phyloP scores from a whole-genome alignment of 1,140 invertebrate species.

The Mesaphorura yosii region DNA sequence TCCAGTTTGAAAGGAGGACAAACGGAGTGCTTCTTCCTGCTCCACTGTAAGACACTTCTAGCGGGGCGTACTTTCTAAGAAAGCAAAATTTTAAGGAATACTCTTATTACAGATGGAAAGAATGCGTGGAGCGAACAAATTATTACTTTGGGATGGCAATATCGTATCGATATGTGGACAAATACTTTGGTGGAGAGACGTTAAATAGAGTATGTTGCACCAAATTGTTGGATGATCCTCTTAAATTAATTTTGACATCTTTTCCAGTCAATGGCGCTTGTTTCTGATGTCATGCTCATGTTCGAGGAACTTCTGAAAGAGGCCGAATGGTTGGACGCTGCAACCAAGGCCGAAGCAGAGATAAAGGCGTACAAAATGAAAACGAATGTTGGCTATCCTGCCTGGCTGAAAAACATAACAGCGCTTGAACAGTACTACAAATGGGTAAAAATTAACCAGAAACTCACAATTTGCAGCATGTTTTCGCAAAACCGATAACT shows the following conservation, averaged over 20 bases:
- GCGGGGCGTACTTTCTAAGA: not conserved
- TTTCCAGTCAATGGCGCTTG: slow-evolving; percentile 10
- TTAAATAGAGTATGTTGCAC: not conserved
- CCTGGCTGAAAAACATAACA: slow-evolving; percentile 4
- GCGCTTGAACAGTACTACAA: slow-evolving; percentile 10
- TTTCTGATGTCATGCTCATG: slow-evolving; percentile 11
- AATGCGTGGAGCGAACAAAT: slow-evolving; percentile 17
- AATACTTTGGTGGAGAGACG: slow-evolving; percentile 7
- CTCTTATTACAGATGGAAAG: slow-evolving; percentile 12
- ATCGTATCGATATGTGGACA: slow-evolving; percentile 11
- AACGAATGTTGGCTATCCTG: slow-evolving; percentile 16
- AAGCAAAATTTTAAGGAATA: not conserved
- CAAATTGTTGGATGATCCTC: not conserved
- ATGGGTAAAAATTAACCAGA: not conserved
- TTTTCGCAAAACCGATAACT: not conserved
- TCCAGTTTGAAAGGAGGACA: slow-evolving; percentile 18
- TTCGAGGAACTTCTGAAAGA: slow-evolving; percentile 13
- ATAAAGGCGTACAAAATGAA: slow-evolving; percentile 13
- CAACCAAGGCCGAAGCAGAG: slow-evolving; percentile 2
- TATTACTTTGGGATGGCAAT: slow-evolving; percentile 16
- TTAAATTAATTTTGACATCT: not conserved
- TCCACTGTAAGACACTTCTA: slow-evolving; percentile 8
- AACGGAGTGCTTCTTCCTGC: slow-evolving; percentile 18
- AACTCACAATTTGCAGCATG: not conserved
- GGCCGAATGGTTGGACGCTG: slow-evolving; percentile 20